These are phyloP conservation scores for Cirrhinus molitorella DNA, from an alignment of 2,797 vertebrate genomes.

Conservation along the genomic window DNA sequence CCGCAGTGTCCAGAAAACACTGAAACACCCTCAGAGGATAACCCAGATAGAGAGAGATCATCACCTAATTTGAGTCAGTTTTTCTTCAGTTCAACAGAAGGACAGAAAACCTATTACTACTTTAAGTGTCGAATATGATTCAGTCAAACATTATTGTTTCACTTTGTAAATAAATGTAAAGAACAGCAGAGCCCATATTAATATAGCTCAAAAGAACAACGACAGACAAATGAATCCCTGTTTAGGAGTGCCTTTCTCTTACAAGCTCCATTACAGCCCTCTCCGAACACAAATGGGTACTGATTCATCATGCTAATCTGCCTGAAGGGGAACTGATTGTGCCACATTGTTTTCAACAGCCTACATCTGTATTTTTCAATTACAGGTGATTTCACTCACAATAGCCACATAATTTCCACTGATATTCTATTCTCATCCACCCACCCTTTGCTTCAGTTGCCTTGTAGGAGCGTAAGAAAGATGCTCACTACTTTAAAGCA, in stretches of 20 bases:
- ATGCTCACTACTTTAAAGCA: neutral
- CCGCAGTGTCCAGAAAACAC: constrained; percentile 44
- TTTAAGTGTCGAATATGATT: neutral
- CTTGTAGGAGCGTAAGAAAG: neutral
- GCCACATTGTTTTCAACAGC: constrained; percentile 14
- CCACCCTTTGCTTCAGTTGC: neutral
- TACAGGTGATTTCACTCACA: constrained; percentile 5
- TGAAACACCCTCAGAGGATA: constrained; percentile 46
- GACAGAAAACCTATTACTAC: neutral
- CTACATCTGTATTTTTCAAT: constrained; percentile 13
- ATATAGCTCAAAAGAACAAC: neutral
- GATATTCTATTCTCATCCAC: neutral
- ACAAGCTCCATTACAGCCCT: constrained; percentile 11
- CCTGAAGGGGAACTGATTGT: constrained; percentile 17
- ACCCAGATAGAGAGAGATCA: constrained; percentile 55
- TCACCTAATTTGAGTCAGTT: constrained; percentile 9
- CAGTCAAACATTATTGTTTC: neutral
- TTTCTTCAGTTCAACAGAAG: constrained; percentile 10
- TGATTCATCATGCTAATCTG: constrained; percentile 24
- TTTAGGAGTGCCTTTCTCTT: neutral
- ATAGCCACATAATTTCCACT: neutral
- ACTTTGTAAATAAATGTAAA: neutral
- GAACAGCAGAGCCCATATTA: neutral
- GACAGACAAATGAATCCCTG: neutral
- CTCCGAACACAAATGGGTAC: neutral